Base-by-base conservation (phyloP, 2,797 vertebrate species). In the Lycodopsis pacificus region DNA sequence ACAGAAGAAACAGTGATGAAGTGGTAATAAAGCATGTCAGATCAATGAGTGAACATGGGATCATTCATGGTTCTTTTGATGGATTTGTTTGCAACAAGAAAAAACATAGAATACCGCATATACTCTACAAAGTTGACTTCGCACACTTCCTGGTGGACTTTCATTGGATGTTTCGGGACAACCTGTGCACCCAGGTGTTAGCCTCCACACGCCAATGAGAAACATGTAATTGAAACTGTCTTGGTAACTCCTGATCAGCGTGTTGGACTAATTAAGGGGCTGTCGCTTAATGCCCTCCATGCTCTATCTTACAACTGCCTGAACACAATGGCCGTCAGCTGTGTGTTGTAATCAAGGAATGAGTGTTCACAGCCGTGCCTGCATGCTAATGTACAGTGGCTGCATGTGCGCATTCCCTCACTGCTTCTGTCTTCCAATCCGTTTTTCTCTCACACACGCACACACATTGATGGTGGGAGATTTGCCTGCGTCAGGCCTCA, bases 401-500 rank as follows among this genome's bases (percentile, higher is more conserved):
- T 78, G 53, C 14, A 48, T 70, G 71, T 57, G 49, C 68, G 65
- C 63, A 75, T 20, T 67, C 38, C n/a, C 40, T 71, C 48, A 14
- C 22, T 15, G 64, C 65, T 59, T 70, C 76, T 70, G 32, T 63
- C 56, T 76, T 74, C 56, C 62, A 42, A 44, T 65, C 15, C 42
- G 34, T 76, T 73, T 68, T 30, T 56, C 68, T 36, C 58, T 58
- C 62, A 65, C 75, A 38, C 71, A 46, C 68, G 22, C 63, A 48
- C 81, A 25, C 74, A 78, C 71, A 51, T 65, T 68, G 70, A 71
- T 54, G 65, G 68, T 73, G 49, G 78, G 27, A 6, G 20, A 71
- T 93, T 92, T 69, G 65, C 87, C 93, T 95, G 90, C 94, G 91
- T 95, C 93, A 94, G 93, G 85, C 83, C 79, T 91, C 88, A 85